These are phyloP conservation scores for Helicolenus hilgendorfi DNA, from an alignment of 2,797 vertebrate species.

Conservation along the genomic window DNA sequence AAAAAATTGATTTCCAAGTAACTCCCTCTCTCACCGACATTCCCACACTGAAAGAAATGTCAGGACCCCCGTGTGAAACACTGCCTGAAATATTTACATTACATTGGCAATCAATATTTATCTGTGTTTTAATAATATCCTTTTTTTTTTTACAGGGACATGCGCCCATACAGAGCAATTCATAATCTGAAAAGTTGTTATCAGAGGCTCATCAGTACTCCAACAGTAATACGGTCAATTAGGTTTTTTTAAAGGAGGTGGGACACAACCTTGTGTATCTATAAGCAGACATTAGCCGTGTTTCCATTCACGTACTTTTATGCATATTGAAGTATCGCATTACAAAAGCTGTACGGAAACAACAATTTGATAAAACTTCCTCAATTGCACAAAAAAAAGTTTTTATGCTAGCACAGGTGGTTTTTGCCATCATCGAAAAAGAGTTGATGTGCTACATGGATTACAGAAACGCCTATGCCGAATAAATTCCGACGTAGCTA, in stretches of 20 bases:
- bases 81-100: neutral
- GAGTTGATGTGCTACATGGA: neutral
- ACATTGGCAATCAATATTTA: neutral
- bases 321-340: neutral
- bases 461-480: neutral
- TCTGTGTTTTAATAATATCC: neutral
- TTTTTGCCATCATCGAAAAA: neutral
- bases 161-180: neutral
- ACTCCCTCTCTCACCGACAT: fast-evolving
- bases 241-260: neutral
- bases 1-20: neutral
- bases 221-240: neutral
- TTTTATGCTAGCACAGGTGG: neutral
- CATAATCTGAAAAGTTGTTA: neutral
- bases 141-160: neutral
- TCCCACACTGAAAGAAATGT: neutral
- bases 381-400: neutral
- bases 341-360: neutral
- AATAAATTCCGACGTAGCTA: neutral
- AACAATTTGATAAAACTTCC: neutral
- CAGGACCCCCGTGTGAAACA: neutral
- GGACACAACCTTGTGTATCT: neutral
- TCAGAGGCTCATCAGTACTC: neutral
- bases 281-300: neutral
- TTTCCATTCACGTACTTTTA: neutral